Evolutionary conservation across 2,113 vertebrate genomes (phyloP).

Genomic region (Panurus biarmicus): DNA sequence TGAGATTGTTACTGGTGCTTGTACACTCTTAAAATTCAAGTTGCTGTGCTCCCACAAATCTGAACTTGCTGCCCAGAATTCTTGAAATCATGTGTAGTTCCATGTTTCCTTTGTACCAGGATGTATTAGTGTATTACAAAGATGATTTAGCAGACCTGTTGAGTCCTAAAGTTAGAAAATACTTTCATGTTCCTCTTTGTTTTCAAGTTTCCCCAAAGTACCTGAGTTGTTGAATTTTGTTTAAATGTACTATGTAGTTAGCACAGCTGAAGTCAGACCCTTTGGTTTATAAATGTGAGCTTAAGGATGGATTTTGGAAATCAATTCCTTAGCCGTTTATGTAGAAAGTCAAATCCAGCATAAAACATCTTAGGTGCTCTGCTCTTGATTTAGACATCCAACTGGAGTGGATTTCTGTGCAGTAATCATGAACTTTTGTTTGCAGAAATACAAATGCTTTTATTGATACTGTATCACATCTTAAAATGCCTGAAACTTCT

Average conservation of each 20-base stretch:
- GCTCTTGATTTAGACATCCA: neutral
- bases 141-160: neutral
- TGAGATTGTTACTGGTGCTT: neutral
- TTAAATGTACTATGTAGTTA: neutral
- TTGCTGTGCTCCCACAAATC: neutral
- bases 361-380: neutral
- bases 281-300: neutral
- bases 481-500: neutral
- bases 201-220: neutral
- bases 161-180: neutral
- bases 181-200: neutral
- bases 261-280: neutral
- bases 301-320: neutral
- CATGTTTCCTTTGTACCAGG: neutral
- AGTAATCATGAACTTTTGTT: neutral
- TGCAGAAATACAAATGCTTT: neutral
- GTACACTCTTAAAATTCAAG: neutral
- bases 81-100: neutral
- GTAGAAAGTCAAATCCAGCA: neutral
- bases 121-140: neutral
- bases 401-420: neutral
- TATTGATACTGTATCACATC: neutral
- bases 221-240: neutral
- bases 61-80: neutral
- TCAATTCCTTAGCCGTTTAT: neutral